Evolutionary conservation across 92 coral and sea anemone genomes (phyloP).

Genomic region (Ricordea florida): DNA sequence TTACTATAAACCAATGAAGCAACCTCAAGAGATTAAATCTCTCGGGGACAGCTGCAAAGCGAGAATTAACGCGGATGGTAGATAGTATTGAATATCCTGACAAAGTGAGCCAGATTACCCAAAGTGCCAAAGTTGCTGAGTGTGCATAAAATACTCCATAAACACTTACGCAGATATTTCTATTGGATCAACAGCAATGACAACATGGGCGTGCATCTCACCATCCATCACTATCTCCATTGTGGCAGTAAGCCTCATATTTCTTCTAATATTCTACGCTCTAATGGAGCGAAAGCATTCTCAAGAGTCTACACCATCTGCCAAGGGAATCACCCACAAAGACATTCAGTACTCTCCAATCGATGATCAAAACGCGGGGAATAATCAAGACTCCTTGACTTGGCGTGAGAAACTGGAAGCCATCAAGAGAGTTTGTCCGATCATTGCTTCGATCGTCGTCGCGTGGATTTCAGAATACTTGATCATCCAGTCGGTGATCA

Average conservation of each 20-base stretch:
- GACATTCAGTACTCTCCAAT: conserved; percentile 71
- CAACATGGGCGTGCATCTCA: conserved; percentile 89
- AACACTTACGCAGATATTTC: too few species aligned
- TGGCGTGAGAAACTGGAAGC: conserved; percentile 70
- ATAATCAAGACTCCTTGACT: conserved; percentile 39
- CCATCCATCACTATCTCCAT: conserved; percentile 73
- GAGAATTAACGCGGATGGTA: too few species aligned
- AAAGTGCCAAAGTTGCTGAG: too few species aligned
- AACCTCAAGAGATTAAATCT: too few species aligned
- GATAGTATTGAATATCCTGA: too few species aligned
- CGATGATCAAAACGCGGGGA: conserved; percentile 36
- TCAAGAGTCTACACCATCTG: not conserved
- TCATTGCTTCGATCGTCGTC: conserved; percentile 70
- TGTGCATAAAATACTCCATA: too few species aligned
- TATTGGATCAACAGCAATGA: conserved; percentile 68
- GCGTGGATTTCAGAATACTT: conserved; percentile 88
- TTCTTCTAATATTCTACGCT: conserved; percentile 71
- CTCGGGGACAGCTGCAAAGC: too few species aligned
- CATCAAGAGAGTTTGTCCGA: conserved; percentile 51
- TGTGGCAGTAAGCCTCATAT: conserved; percentile 68
- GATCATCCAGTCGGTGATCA: conserved; percentile 81
- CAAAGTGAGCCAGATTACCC: too few species aligned
- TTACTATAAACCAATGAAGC: too few species aligned
- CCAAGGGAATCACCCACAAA: conserved; percentile 25
- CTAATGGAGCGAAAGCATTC: conserved; percentile 86